Conservation (phyloP, 2,113 vertebrate species). For the Eulacestoma nigropectus region DNA sequence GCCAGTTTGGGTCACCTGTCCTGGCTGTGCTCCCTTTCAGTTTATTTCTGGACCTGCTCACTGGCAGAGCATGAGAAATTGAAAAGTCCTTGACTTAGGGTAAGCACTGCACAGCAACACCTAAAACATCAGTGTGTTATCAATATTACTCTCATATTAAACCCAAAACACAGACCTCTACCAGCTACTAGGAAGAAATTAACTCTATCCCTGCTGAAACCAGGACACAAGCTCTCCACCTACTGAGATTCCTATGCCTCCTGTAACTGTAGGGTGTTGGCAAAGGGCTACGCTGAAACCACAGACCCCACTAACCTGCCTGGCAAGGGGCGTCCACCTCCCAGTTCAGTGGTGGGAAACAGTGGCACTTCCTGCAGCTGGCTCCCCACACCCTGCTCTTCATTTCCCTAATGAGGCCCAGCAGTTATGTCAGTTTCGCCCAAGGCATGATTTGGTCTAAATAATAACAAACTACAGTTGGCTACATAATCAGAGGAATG, state of each 20-base stretch:
- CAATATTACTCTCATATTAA: background rate
- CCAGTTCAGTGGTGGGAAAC: conserved; percentile 29
- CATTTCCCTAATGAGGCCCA: conserved; percentile 34
- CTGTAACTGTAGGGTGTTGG: conserved; percentile 29
- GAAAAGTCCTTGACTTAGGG: background rate
- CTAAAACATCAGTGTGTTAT: background rate
- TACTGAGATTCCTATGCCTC: background rate
- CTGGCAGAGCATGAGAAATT: background rate
- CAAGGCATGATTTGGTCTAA: background rate
- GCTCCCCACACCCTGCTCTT: background rate
- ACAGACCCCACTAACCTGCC: conserved; percentile 50
- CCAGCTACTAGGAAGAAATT: background rate
- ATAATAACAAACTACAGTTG: conserved; percentile 13
- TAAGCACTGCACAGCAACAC: background rate
- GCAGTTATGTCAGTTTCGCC: conserved; percentile 26
- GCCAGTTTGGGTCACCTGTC: background rate
- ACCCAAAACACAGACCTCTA: background rate
- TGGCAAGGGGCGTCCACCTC: conserved; percentile 16
- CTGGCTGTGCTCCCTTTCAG: background rate
- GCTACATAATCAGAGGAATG: conserved; percentile 9
- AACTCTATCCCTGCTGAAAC: background rate
- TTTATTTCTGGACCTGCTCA: background rate
- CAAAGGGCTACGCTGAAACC: conserved; percentile 20
- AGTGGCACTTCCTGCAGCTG: background rate
- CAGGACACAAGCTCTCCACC: background rate